These are phyloP conservation scores for Rhaphigaster nebulosa DNA, from an alignment of 2,888 invertebrate species.

Conservation along the genomic window DNA sequence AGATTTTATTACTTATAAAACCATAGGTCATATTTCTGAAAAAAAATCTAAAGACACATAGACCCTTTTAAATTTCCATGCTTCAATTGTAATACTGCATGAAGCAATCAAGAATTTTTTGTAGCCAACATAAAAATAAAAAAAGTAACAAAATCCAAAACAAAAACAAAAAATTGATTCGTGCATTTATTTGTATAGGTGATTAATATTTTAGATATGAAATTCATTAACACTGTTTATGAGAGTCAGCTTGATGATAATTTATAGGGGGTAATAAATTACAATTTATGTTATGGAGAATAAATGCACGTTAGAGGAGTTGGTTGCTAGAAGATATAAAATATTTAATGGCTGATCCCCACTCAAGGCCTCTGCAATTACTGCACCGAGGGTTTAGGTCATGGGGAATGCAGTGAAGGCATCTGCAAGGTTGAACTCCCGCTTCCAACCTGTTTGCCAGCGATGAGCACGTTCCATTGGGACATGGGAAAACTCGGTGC, in stretches of 20 bases:
- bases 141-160: too few relatives aligned
- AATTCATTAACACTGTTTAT: background rate
- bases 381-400: constrained; percentile 6
- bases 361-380: background rate
- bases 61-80: too few relatives aligned
- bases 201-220: background rate
- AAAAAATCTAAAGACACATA: too few relatives aligned
- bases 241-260: background rate
- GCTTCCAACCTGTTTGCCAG: background rate
- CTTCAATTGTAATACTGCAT: too few relatives aligned
- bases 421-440: background rate
- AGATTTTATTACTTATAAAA: too few relatives aligned
- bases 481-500: background rate
- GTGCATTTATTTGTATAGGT: too few relatives aligned
- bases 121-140: too few relatives aligned
- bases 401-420: constrained; percentile 19
- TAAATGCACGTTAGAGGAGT: background rate
- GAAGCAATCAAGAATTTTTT: too few relatives aligned
- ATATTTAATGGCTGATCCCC: background rate
- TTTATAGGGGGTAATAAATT: background rate
- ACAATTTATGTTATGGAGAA: background rate
- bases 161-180: background rate
- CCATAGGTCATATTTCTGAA: too few relatives aligned
- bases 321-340: background rate
- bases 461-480: background rate